Evolutionary conservation across 1,140 invertebrate genomes (phyloP).

Genomic region (Heliconius himera): DNA sequence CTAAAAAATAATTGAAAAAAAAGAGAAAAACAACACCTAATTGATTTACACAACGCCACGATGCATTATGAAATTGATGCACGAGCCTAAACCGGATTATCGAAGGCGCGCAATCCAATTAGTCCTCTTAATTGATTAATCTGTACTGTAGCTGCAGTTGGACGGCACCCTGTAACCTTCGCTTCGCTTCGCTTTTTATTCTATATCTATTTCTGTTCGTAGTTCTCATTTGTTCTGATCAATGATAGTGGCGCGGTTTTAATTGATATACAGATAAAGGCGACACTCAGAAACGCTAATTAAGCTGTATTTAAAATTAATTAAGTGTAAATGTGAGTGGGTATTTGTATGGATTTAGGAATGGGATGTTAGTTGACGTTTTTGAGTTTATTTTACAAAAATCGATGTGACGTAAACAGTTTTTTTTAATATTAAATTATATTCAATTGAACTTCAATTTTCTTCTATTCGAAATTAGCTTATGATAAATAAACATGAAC

Average conservation of each 20-base stretch:
- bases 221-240: slow-evolving; percentile 3
- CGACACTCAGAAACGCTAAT: not conserved
- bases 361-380: too few relatives aligned
- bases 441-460: not conserved
- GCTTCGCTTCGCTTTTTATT: slow-evolving; percentile 1
- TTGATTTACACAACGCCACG: slow-evolving; percentile 1
- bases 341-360: too few relatives aligned
- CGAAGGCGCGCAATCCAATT: slow-evolving; percentile 37
- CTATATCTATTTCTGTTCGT: not conserved
- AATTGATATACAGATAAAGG: not conserved
- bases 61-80: slow-evolving; percentile 26
- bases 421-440: too few relatives aligned
- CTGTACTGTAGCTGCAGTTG: slow-evolving; percentile 27
- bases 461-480: not conserved
- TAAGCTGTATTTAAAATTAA: not conserved
- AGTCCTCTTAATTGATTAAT: slow-evolving; percentile 45
- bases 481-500: not conserved
- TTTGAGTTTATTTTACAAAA: too few relatives aligned
- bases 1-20: not conserved
- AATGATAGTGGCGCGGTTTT: slow-evolving; percentile 7
- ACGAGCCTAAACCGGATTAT: slow-evolving; percentile 39
- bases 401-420: not conserved
- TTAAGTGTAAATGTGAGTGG: not conserved
- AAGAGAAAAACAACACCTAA: not conserved
- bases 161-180: not conserved